Percentiles rank a stretch among this genome's conserved stretches.
phyloP scores from a whole-genome alignment of 2,113 vertebrate species.

The Cryptotis parvus region DNA sequence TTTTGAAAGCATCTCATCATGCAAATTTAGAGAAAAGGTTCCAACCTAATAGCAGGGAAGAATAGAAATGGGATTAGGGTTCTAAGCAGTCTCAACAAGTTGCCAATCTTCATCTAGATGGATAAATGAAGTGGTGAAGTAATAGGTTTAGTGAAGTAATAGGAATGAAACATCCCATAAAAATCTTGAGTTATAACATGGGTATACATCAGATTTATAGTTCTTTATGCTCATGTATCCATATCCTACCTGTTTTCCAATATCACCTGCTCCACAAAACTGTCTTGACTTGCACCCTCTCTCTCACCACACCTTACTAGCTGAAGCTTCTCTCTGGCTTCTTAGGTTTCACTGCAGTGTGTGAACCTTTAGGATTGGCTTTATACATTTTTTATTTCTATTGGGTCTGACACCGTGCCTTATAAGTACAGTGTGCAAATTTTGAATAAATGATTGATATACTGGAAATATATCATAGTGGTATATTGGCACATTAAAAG shows the following conservation, averaged over 20 bases:
- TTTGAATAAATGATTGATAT: conserved; percentile 17
- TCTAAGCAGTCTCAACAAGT: background rate
- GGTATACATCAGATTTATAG: background rate
- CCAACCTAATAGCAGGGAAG: background rate
- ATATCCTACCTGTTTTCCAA: background rate
- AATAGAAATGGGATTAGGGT: background rate
- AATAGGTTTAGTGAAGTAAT: background rate
- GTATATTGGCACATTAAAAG: conserved; percentile 40
- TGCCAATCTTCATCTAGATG: background rate
- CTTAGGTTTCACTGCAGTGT: background rate
- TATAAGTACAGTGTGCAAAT: background rate
- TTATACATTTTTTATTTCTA: background rate
- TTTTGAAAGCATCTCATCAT: background rate
- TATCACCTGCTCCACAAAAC: background rate
- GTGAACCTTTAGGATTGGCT: background rate
- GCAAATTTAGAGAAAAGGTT: background rate
- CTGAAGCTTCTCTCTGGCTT: background rate
- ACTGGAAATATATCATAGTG: background rate
- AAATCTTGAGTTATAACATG: background rate
- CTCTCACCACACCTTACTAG: background rate
- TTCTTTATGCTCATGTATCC: background rate
- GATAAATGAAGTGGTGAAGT: background rate
- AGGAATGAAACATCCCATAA: background rate
- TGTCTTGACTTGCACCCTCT: background rate
- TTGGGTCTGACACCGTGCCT: background rate